Conservation (phyloP, 23 tunicate species). For the Halocynthia roretzi region DNA sequence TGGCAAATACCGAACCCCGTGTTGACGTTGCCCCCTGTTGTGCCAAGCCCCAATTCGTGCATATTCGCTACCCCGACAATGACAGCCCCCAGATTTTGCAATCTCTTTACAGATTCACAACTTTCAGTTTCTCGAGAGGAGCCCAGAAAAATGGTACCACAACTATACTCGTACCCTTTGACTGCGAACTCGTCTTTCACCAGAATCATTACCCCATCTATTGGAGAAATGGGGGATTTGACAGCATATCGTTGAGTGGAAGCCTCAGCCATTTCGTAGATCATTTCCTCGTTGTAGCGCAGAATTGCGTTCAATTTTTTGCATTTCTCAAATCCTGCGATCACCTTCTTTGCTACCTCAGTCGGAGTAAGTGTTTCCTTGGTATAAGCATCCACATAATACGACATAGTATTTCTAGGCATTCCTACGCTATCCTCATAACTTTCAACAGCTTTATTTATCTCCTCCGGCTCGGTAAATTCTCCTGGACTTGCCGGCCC, state of each 20-base stretch:
- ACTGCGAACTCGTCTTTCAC: constrained; percentile 73
- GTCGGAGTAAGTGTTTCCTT: constrained; percentile 41
- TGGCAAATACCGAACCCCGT: constrained; percentile 64
- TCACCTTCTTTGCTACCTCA: constrained; percentile 35
- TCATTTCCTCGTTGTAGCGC: constrained; percentile 21
- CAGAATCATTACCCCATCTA: constrained; percentile 63
- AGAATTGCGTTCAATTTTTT: constrained; percentile 25
- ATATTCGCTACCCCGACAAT: constrained; percentile 69
- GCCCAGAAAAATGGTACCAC: constrained; percentile 33
- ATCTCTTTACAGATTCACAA: constrained; percentile 36
- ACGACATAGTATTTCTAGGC: neutral
- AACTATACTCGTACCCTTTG: constrained; percentile 23
- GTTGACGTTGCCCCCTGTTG: constrained; percentile 46
- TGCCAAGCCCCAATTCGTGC: constrained; percentile 69
- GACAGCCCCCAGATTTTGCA: constrained; percentile 52
- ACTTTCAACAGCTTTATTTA: constrained; percentile 17
- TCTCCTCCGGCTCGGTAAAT: neutral
- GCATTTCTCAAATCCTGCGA: constrained; percentile 13
- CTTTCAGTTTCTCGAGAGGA: constrained; percentile 5
- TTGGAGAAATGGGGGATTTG: constrained; percentile 39
- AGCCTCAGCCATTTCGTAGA: constrained; percentile 40
- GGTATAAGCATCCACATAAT: constrained; percentile 30
- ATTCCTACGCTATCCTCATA: neutral
- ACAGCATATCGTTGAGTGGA: constrained; percentile 45
- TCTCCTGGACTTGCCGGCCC: constrained; percentile 15